phyloP scores from a whole-genome alignment of 1,140 invertebrate species.

The Euwallacea similis region DNA sequence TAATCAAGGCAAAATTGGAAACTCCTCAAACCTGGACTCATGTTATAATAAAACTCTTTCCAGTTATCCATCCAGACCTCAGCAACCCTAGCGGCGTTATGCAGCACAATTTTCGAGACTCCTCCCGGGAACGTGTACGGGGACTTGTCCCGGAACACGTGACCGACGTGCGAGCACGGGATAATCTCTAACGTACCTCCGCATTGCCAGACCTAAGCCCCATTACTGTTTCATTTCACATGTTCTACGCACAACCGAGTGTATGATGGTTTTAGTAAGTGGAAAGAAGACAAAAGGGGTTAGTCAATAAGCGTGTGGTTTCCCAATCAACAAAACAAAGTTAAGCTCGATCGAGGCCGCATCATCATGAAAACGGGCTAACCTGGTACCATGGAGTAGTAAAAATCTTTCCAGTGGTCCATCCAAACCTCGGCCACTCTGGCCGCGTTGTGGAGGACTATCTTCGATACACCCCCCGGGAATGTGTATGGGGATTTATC shows the following conservation, averaged over 20 bases:
- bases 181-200: slow-evolving; percentile 94
- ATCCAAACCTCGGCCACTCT: slow-evolving; percentile 97
- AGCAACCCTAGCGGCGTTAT: slow-evolving; percentile 93
- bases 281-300: no score
- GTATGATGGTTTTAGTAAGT: no score
- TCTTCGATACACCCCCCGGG: slow-evolving; percentile 95
- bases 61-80: slow-evolving; percentile 99
- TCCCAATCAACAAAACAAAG: no score
- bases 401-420: slow-evolving; percentile 98
- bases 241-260: no score
- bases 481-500: slow-evolving; percentile 99
- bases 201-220: slow-evolving; percentile 93
- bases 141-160: slow-evolving; percentile 98
- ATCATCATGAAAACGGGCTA: slow-evolving; percentile 54
- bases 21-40: slow-evolving; percentile 91
- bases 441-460: slow-evolving; percentile 96
- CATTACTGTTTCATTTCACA: neutral
- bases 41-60: slow-evolving; percentile 97
- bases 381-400: slow-evolving; percentile 98
- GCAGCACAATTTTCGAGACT: slow-evolving; percentile 94
- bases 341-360: slow-evolving; percentile 80
- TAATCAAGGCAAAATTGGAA: neutral
- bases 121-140: slow-evolving; percentile 99
- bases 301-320: no score
- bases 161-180: slow-evolving; percentile 95